phyloP scores from a whole-genome alignment of 2,797 vertebrate species.

The Rhinophrynus dorsalis region DNA sequence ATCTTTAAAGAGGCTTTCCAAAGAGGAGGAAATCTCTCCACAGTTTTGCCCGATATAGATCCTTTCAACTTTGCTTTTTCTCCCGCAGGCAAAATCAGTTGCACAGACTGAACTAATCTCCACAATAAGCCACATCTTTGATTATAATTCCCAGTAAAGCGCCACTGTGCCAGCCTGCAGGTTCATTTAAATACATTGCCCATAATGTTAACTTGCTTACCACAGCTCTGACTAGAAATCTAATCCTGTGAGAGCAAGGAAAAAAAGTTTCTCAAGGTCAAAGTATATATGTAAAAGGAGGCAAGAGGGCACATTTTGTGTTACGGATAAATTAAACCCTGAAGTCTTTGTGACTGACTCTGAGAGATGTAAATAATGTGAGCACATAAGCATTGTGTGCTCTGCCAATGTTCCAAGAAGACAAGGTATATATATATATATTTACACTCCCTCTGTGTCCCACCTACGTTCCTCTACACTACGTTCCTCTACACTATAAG shows the following conservation, averaged over 20 bases:
- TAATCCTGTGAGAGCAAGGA: constrained; percentile 43
- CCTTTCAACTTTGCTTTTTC: constrained; percentile 62
- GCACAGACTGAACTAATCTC: constrained; percentile 59
- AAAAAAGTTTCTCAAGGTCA: constrained; percentile 47
- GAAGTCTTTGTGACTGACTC: too few species aligned
- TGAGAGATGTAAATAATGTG: too few species aligned
- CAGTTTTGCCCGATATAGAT: constrained; percentile 56
- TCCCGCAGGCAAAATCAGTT: constrained; percentile 64
- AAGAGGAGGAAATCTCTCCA: constrained; percentile 46
- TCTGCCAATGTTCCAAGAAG: too few species aligned
- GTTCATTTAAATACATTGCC: constrained; percentile 59
- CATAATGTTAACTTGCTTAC: constrained; percentile 48
- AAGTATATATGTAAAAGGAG: constrained; percentile 33
- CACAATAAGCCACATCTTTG: constrained; percentile 66
- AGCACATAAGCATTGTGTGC: too few species aligned
- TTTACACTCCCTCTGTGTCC: too few species aligned
- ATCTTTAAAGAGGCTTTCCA: constrained; percentile 45
- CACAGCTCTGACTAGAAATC: constrained; percentile 37
- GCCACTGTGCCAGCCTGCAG: constrained; percentile 58
- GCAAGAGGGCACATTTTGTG: not conserved
- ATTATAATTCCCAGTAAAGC: constrained; percentile 65
- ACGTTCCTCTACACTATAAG: too few species aligned
- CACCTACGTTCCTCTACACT: too few species aligned
- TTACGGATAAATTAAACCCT: too few species aligned
- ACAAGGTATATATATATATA: too few species aligned